Evolutionary conservation across 2,797 vertebrate species (phyloP).

Genomic region (Clamator glandarius): DNA sequence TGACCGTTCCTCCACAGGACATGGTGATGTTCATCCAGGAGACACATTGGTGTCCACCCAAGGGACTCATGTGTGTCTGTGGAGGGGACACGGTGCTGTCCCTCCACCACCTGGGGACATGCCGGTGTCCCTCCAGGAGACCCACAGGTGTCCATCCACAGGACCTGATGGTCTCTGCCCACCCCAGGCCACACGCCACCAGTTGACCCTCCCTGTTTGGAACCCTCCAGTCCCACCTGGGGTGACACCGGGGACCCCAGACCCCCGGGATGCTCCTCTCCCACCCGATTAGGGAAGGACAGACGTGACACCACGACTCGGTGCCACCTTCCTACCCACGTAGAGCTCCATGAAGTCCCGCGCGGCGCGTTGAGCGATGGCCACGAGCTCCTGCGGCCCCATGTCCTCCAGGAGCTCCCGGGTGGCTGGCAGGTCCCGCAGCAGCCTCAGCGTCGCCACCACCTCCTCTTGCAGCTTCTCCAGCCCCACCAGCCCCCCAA

Average conservation of each 20-base stretch:
- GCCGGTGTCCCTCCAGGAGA: not conserved
- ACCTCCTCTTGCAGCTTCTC: slow-evolving; percentile 75
- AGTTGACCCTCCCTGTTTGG: fast-evolving
- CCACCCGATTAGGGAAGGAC: not conserved
- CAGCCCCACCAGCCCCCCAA: slow-evolving; percentile 62
- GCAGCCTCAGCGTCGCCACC: slow-evolving; percentile 72
- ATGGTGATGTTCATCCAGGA: not conserved
- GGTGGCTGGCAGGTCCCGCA: slow-evolving; percentile 61
- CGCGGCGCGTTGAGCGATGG: not conserved
- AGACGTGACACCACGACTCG: fast-evolving
- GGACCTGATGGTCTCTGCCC: too few relatives aligned
- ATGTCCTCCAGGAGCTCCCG: slow-evolving; percentile 52
- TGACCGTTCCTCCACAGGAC: too few relatives aligned
- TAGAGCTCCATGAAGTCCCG: slow-evolving; percentile 80
- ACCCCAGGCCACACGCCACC: not conserved
- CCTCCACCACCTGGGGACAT: too few relatives aligned
- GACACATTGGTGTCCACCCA: fast-evolving
- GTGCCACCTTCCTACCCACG: slow-evolving; percentile 77
- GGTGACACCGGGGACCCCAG: not conserved
- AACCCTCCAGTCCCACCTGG: not conserved
- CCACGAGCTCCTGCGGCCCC: slow-evolving; percentile 58
- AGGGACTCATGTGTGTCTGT: not conserved
- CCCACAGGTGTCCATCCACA: not conserved
- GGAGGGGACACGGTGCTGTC: not conserved
- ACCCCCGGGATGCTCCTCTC: not conserved